Evolutionary conservation across 2,888 invertebrate species (phyloP), one percentile per base, ranked within the genome.

Genomic region (Seladonia tumulorum): DNA sequence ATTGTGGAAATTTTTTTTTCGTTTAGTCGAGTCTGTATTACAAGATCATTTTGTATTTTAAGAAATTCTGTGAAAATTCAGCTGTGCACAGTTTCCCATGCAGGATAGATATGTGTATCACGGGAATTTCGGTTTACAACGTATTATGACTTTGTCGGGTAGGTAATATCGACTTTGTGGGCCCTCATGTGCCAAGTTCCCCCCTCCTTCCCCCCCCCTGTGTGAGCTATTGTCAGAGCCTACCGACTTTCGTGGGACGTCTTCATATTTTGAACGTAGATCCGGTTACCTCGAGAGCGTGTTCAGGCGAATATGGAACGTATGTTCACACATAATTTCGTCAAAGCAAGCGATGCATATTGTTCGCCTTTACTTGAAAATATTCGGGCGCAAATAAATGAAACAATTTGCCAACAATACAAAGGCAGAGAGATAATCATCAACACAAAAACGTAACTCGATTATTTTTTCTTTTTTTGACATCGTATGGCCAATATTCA

Each of bases 231-330:
- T 68, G 68, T 68, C 68, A 68, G 68, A 35, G 22, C 35, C 68
- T 22, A 68, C 68, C 68, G 35, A 39, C 39, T 68, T 68, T 39
- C 39, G 68, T 22, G 39, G 22, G 22, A 68, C 35, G 39, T 39
- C 68, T 68, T 68, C 68, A 68, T 68, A 68, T 68, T 68, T 68
- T 68, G 68, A 39, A 39, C 12, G 68, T 22, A 22, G 68, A 35
- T 68, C 68, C 68, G 68, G 57, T 57, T 60, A 42, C 60, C 47
- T 45, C 72, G 18, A 8, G 47, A 72, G 8, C 76, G n/a, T 39
- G 63, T 42, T 76, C 60, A 22, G 57, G 25, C 63, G 57, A 60
- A 72, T 29, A 68, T 63, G 18, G 29, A 63, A 63, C 29, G 63
- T 68, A 68, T 22, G 68, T 39, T 39, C 68, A 35, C 39, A 68